These are phyloP conservation scores for Hydraecia micacea DNA, from an alignment of 2,888 invertebrate genomes.

Conservation along the genomic window DNA sequence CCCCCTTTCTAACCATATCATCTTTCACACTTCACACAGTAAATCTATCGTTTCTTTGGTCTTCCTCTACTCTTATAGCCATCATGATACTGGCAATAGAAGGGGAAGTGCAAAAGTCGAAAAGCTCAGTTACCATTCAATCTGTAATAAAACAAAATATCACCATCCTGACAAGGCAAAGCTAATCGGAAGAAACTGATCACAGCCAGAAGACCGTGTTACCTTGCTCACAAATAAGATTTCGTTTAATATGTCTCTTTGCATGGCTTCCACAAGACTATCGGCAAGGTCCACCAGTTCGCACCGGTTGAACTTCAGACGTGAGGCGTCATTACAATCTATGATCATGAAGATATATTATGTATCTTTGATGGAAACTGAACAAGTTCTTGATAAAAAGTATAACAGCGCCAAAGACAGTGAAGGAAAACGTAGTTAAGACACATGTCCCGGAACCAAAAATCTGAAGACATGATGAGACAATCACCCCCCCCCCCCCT, in stretches of 20 bases:
- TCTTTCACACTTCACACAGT: no score
- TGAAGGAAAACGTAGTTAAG: neutral
- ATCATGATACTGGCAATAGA: neutral
- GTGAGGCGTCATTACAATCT: neutral
- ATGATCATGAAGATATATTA: neutral
- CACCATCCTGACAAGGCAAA: neutral
- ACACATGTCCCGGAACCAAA: neutral
- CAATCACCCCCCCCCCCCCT: neutral
- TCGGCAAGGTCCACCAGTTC: neutral
- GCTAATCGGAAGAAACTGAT: neutral
- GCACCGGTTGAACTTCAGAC: constrained; percentile 2
- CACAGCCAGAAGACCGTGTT: neutral
- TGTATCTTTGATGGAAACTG: neutral
- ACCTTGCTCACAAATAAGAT: constrained; percentile 20
- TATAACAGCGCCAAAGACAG: neutral
- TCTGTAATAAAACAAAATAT: neutral
- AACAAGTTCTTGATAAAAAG: neutral
- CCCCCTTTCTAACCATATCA: neutral
- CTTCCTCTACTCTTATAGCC: neutral
- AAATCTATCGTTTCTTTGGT: neutral
- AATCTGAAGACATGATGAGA: neutral
- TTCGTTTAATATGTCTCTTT: neutral
- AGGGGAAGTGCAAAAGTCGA: neutral
- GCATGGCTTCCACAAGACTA: constrained; percentile 12
- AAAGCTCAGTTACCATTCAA: neutral